Base-by-base conservation (phyloP, 1,140 invertebrate species). In the Mercenaria mercenaria region DNA sequence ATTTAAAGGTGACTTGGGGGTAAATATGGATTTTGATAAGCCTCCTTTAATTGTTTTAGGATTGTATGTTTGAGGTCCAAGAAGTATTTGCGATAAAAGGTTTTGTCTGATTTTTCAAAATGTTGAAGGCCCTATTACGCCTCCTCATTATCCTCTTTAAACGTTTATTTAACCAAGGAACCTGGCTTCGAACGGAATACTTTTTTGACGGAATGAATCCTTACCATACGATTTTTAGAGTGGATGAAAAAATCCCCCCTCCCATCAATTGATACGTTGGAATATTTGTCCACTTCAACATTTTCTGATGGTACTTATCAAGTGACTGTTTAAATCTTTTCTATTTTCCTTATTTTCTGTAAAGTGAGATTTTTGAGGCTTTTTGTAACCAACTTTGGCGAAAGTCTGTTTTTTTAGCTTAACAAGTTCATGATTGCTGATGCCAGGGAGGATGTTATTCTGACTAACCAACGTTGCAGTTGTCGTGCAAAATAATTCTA, bases 91-190 rank as follows among this genome's bases (percentile, higher is more conserved):
- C n/a, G 61, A n/a, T 67, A 8, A 8, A 6, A 11, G 61, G n/a
- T 6, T 11, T 67, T 67, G n/a, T 67, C 6, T 67, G 61, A 11
- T 67, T 67, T 67, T 34, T 34, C 6, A 11, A n/a, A 11, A 11
- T 67, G 6, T 67, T 67, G n/a, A 67, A 67, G 61, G 61, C 61
- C 61, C 61, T 67, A n/a, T 67, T 23, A 67, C n/a, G 61, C 61
- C 61, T 67, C 23, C 8, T 67, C 23, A 67, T 67, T n/a, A n/a
- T n/a, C n/a, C n/a, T n/a, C n/a, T n/a, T n/a, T n/a, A n/a, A n/a
- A n/a, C n/a, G n/a, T n/a, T n/a, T n/a, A n/a, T n/a, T n/a, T n/a
- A n/a, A n/a, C n/a, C n/a, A n/a, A n/a, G n/a, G n/a, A n/a, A n/a
- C n/a, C n/a, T n/a, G n/a, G n/a, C n/a, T n/a, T n/a, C n/a, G n/a